A percentile compares a stretch with the other conserved stretches of the same genome.
Conservation (phyloP, 2,888 invertebrate species). For the Agrochola macilenta region DNA sequence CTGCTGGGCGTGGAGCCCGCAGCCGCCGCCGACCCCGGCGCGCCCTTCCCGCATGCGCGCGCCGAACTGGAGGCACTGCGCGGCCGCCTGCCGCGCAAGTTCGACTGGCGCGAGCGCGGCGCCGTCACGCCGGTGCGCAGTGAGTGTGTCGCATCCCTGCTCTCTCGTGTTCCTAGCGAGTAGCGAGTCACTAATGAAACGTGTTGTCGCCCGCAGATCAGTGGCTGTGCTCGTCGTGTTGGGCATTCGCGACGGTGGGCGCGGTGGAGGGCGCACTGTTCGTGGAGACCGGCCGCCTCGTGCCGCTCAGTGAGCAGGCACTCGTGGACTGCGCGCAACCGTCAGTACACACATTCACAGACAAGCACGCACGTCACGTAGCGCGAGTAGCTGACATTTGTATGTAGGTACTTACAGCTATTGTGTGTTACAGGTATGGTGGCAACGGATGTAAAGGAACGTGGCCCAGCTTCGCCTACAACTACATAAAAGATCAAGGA, state of each 20-base stretch:
- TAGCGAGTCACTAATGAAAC: neutral
- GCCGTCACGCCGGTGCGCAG: conserved; percentile 83
- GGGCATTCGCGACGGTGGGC: conserved; percentile 86
- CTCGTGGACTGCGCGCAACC: conserved; percentile 85
- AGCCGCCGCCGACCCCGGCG: conserved; percentile 22
- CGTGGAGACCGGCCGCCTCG: conserved; percentile 77
- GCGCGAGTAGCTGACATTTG: neutral
- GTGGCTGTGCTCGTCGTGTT: conserved; percentile 81
- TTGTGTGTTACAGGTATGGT: conserved; percentile 73
- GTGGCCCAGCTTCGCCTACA: conserved; percentile 83
- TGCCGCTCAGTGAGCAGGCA: conserved; percentile 82
- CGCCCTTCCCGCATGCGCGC: conserved; percentile 76
- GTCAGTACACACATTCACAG: conserved; percentile 67
- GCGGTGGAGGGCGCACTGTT: conserved; percentile 86
- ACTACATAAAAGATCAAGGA: conserved; percentile 79
- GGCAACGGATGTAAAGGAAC: conserved; percentile 81
- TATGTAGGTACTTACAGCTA: neutral
- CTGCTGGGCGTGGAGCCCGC: conserved; percentile 36
- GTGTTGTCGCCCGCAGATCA: conserved; percentile 75
- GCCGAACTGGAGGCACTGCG: conserved; percentile 67
- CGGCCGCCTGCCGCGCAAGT: conserved; percentile 75
- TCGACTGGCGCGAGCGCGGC: conserved; percentile 84
- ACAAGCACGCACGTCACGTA: too few species aligned
- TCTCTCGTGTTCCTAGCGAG: neutral
- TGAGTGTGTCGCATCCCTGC: conserved; percentile 66